Evolutionary conservation across 1,140 invertebrate genomes (phyloP), one percentile per base, ranked within the genome.

Genomic region (Zaprionus ornatus): DNA sequence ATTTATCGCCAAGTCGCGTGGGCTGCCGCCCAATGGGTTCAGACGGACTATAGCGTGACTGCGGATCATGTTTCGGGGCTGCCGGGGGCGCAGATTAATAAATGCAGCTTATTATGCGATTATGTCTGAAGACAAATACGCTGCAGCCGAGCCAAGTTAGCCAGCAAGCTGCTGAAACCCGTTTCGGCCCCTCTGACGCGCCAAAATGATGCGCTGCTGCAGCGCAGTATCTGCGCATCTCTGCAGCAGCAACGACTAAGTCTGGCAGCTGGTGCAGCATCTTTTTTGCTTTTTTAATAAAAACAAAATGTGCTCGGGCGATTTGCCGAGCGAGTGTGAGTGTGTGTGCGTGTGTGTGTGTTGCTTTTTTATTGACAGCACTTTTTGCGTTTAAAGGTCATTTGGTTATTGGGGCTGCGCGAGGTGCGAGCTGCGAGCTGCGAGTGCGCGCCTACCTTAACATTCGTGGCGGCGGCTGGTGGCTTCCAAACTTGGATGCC

Each of bases 351-450:
- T 60, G 17, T 50, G 45, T 45, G 23, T 60, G 15, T 61, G 21
- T 57, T 59, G 27, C 25, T 48, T 70, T 56, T 62, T 67, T 78
- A 74, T 74, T 74, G 70, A 79, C 70, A 74, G 61, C 69, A 62
- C 63, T 69, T 80, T 82, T 77, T 90, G 82, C 75, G 87, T 91
- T 86, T 91, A 91, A 91, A 91, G 87, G 87, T 91, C 87, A 91
- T 81, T 79, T 68, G 67, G 79, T 67, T 76, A 80, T 71, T 50
- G 80, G 77, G 79, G 65, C 71, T 80, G 73, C 67, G 40, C 40
- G 40, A 42, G 35, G 40, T 42, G 37, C 15, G 37, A 40, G 37
- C 37, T 40, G 37, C 15, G 37, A 15, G n/a, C 15, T 54, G 56
- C 29, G 48, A 42, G n/a, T 59, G 50, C 23, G 68, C 65, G 87